These are phyloP conservation scores for Anarrhichthys ocellatus DNA, from an alignment of 2,113 vertebrate species.

Conservation along the genomic window DNA sequence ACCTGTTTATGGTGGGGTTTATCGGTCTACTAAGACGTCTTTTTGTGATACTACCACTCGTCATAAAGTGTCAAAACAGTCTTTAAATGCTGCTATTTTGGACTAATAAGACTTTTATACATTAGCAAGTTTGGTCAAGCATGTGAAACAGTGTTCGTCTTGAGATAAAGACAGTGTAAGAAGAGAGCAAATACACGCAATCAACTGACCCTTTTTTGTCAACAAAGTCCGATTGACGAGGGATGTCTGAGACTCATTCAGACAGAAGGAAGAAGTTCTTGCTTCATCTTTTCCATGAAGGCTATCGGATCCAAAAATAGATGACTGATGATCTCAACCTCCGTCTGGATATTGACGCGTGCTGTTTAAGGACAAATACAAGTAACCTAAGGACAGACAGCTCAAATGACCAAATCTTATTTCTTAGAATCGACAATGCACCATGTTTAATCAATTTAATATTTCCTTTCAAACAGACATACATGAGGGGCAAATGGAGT, in stretches of 20 bases:
- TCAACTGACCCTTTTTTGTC: not conserved
- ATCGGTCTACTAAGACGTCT: not conserved
- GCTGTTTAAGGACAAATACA: not conserved
- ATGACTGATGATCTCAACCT: conserved; percentile 42
- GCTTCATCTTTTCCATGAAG: conserved; percentile 40
- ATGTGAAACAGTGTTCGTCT: not conserved
- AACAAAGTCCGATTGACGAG: not conserved
- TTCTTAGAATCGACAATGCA: conserved; percentile 66
- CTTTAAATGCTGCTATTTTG: not conserved
- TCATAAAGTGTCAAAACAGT: not conserved
- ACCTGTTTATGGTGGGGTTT: not conserved
- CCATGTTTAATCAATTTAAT: conserved; percentile 77
- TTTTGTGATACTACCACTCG: not conserved
- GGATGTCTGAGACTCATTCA: not conserved
- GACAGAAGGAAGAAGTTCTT: conserved; percentile 21
- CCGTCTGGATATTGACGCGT: not conserved
- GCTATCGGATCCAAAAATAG: conserved; percentile 51
- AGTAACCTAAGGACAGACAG: not conserved
- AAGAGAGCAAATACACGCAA: not conserved
- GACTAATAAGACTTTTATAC: not conserved
- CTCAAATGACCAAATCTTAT: not conserved
- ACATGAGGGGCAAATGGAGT: conserved; percentile 66
- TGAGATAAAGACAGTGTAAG: not conserved
- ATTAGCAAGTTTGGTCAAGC: not conserved
- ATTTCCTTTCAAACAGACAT: conserved; percentile 78